phyloP scores from a whole-genome alignment of 1,140 invertebrate species.

The Leptinotarsa texana region DNA sequence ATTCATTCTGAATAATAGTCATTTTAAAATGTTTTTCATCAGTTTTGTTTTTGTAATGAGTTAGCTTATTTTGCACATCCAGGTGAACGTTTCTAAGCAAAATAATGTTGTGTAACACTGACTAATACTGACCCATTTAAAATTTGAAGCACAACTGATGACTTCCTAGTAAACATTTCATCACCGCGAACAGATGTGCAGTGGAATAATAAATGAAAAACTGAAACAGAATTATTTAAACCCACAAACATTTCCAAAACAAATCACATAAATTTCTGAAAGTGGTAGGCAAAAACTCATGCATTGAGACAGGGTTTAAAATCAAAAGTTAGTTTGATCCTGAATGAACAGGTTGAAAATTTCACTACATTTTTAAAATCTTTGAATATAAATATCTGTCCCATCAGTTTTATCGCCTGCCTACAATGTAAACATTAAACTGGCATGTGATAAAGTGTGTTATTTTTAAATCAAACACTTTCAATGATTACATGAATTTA shows the following conservation, averaged over 20 bases:
- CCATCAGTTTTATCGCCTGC: constrained; percentile 7
- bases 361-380: background rate
- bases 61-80: too few species aligned
- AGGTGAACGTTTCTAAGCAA: too few species aligned
- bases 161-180: too few species aligned
- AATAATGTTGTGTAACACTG: too few species aligned
- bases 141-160: too few species aligned
- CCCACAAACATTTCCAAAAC: background rate
- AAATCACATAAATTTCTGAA: background rate
- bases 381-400: background rate
- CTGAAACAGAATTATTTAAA: constrained; percentile 15
- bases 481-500: constrained; percentile 15
- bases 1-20: background rate
- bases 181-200: background rate
- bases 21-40: background rate
- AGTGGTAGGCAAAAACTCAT: background rate
- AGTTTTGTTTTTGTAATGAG: background rate
- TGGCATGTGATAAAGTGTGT: constrained; percentile 12
- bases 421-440: background rate
- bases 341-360: background rate
- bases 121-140: too few species aligned
- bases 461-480: constrained; percentile 8
- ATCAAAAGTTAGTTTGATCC: background rate
- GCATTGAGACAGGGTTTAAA: background rate
- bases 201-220: constrained; percentile 17